These are phyloP conservation scores for Pyxicephalus adspersus DNA, from an alignment of 2,113 vertebrate species.

Conservation along the genomic window DNA sequence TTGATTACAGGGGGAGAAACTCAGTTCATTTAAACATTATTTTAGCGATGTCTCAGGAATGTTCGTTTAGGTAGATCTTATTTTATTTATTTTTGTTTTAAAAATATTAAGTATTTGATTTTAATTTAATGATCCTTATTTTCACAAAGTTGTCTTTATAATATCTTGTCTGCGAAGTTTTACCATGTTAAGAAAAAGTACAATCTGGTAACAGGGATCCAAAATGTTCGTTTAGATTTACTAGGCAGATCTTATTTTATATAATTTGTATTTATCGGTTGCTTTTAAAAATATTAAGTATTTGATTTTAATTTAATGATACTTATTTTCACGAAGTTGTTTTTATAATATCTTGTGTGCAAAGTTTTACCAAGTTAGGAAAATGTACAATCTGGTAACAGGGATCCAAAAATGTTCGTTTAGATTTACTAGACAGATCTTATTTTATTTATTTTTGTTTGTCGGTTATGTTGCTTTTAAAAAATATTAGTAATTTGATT, in stretches of 20 bases:
- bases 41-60: slow-evolving; percentile 80
- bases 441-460: slow-evolving; percentile 97
- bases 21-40: slow-evolving; percentile 64
- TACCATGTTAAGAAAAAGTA: slow-evolving; percentile 45
- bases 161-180: slow-evolving; percentile 45
- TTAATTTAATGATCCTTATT: slow-evolving; percentile 99
- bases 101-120: slow-evolving; percentile 91
- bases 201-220: slow-evolving; percentile 68
- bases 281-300: slow-evolving; percentile 82
- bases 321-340: slow-evolving; percentile 97
- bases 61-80: slow-evolving; percentile 76
- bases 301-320: slow-evolving; percentile 98
- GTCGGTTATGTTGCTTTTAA: slow-evolving; percentile 67
- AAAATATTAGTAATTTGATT: slow-evolving; percentile 94
- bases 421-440: slow-evolving; percentile 75
- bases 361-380: slow-evolving; percentile 49
- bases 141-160: slow-evolving; percentile 90
- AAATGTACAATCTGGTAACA: slow-evolving; percentile 19
- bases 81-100: slow-evolving; percentile 82
- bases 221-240: slow-evolving; percentile 72
- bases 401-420: slow-evolving; percentile 73
- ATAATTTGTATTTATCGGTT: slow-evolving; percentile 95
- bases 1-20: slow-evolving; percentile 12
- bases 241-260: slow-evolving; percentile 80
- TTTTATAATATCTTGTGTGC: slow-evolving; percentile 68